Evolutionary conservation across 2,113 vertebrate genomes (phyloP).

Genomic region (Cochlearius cochlearius): DNA sequence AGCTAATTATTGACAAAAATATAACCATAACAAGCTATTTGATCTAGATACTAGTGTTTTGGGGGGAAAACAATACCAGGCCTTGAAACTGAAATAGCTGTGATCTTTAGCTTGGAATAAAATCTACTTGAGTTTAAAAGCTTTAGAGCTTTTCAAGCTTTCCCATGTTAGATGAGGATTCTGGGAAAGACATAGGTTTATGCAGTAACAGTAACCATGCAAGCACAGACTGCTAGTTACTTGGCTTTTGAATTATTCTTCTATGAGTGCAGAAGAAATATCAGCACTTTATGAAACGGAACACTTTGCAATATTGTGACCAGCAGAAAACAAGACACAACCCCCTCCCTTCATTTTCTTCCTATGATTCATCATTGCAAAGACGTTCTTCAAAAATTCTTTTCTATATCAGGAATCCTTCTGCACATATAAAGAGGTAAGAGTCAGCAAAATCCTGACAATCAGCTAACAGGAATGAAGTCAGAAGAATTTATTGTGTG

Average conservation of each 20-base stretch:
- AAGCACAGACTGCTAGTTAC: neutral
- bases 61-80: neutral
- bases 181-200: neutral
- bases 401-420: neutral
- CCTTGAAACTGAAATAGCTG: neutral
- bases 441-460: constrained; percentile 12
- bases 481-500: neutral
- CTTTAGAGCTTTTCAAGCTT: neutral
- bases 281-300: neutral
- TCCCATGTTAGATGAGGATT: neutral
- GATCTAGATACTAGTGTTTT: neutral
- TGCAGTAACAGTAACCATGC: neutral
- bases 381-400: neutral
- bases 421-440: neutral
- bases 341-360: neutral
- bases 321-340: neutral
- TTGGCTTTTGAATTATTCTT: neutral
- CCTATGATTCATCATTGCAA: constrained; percentile 11
- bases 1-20: neutral
- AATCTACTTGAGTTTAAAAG: neutral
- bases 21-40: neutral
- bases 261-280: neutral
- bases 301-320: neutral
- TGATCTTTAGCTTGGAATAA: neutral
- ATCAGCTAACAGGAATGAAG: neutral